Evolutionary conservation across 2,888 invertebrate species (phyloP), one percentile per base, ranked within the genome.

Genomic region (Muscina levida): DNA sequence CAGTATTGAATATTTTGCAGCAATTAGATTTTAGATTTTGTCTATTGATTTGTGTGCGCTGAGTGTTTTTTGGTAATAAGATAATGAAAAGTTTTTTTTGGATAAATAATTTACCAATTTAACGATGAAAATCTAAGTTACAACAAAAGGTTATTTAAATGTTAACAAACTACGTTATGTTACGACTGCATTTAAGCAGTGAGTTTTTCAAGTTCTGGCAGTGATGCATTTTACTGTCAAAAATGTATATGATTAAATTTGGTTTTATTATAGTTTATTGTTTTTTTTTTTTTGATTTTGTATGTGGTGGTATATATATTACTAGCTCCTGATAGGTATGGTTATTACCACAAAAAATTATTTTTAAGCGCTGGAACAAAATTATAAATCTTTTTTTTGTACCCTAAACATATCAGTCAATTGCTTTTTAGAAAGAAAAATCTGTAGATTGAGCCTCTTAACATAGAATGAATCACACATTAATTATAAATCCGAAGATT

Each of bases 161-260:
- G 59, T 74, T 46, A 74, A 56, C 67, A 68, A 68, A 57, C 81
- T 81, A 81, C 77, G 74, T 72, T 62, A 74, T 46, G 71, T 67
- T 56, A 15, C 19, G 17, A 46, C 31, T 42, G 68, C 51, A 44
- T 65, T 53, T 70, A 65, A 65, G 17, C 53, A 31, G n/a, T 26
- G 42, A 44, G 0, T 37, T 59, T 15, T 17, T 2, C 48, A 77
- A 77, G 77, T 81, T 75, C 81, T 57, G 42, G 42, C 77, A 48
- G 72, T 81, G 81, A 75, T 65, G 81, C 81, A 81, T 81, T 81
- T 81, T 81, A 19, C 74, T 72, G 74, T 75, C 62, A 77, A 75
- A 80, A 77, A 81, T 77, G 81, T 77, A 75, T 68, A 39, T 15
- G 17, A 65, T 72, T 13, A 46, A 39, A 22, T 53, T 42, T 65